phyloP scores from a whole-genome alignment of 2,888 invertebrate species.

The Lumbricus terrestris region DNA sequence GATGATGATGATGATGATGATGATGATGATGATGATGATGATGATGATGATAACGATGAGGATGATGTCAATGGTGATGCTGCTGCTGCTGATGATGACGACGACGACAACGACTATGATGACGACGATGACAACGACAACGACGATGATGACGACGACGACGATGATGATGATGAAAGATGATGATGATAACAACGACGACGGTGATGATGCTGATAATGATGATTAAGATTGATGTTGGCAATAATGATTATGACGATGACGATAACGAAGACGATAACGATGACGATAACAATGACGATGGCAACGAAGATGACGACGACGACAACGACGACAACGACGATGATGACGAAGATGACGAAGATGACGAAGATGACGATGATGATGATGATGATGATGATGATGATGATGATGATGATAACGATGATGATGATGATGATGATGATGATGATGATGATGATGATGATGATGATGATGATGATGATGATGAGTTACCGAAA shows the following conservation, averaged over 20 bases:
- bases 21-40: conserved; percentile 13
- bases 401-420: not conserved
- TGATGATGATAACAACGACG: not conserved
- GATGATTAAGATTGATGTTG: conserved; percentile 15
- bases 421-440: conserved; percentile 6
- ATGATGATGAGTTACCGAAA: conserved; percentile 21
- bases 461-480: conserved; percentile 4
- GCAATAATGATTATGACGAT: not conserved
- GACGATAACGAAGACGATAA: conserved; percentile 9
- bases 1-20: conserved; percentile 12
- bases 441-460: conserved; percentile 7
- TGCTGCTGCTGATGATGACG: not conserved
- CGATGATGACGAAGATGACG: not conserved
- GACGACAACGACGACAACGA: not conserved
- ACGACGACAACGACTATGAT: not conserved
- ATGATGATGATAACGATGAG: not conserved
- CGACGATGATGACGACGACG: not conserved
- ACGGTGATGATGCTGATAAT: conserved; percentile 7
- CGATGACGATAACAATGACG: not conserved
- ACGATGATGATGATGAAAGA: conserved; percentile 17
- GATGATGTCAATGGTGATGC: not conserved
- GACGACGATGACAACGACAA: not conserved
- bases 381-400: conserved; percentile 12
- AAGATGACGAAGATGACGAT: not conserved
- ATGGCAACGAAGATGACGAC: not conserved